These are phyloP conservation scores for Druceiella hillmani DNA, from an alignment of 2,888 invertebrate species.

Conservation along the genomic window DNA sequence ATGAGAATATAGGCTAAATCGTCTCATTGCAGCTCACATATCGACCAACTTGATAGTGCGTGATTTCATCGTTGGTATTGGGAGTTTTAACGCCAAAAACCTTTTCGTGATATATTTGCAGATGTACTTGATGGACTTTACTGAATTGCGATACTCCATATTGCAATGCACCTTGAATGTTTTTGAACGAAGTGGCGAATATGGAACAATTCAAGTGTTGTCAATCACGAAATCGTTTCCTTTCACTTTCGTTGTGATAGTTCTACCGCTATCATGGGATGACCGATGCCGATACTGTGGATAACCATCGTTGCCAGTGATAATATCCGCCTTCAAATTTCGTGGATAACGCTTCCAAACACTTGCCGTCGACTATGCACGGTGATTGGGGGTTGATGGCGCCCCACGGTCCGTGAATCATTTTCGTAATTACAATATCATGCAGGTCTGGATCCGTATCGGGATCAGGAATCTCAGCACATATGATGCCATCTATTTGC, in stretches of 20 bases:
- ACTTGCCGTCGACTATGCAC: slow-evolving; percentile 27
- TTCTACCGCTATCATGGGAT: slow-evolving; percentile 24
- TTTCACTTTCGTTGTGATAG: slow-evolving; percentile 24
- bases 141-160: slow-evolving; percentile 25
- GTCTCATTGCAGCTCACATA: slow-evolving; percentile 17
- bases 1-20: slow-evolving; percentile 23
- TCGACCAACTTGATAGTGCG: slow-evolving; percentile 20
- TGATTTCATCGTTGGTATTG: slow-evolving; percentile 23
- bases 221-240: slow-evolving; percentile 16
- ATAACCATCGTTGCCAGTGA: slow-evolving; percentile 29
- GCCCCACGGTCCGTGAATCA: slow-evolving; percentile 28
- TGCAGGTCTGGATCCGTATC: slow-evolving; percentile 25
- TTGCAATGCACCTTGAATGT: slow-evolving; percentile 24
- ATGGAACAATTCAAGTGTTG: slow-evolving; percentile 25
- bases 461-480: slow-evolving; percentile 28
- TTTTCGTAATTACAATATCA: slow-evolving; percentile 25
- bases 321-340: slow-evolving; percentile 23
- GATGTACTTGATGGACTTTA: slow-evolving; percentile 1
- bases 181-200: slow-evolving; percentile 21
- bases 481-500: slow-evolving; percentile 27
- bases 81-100: too few relatives aligned
- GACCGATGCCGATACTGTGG: slow-evolving; percentile 27
- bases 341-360: slow-evolving; percentile 25
- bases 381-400: slow-evolving; percentile 18
- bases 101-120: slow-evolving; percentile 11